phyloP scores from a whole-genome alignment of 2,797 vertebrate species.

The Phoxinus dragarum region DNA sequence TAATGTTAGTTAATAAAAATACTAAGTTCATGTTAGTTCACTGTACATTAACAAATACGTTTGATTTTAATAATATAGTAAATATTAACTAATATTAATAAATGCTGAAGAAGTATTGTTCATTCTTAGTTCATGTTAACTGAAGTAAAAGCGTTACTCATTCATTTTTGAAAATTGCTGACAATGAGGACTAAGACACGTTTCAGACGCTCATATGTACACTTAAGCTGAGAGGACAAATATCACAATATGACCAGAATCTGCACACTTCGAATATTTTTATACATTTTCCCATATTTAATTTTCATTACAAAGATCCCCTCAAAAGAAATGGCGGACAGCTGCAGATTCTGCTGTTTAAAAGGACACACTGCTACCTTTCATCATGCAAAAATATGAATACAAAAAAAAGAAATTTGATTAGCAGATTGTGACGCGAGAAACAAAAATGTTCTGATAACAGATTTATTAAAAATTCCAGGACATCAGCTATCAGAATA shows the following conservation, averaged over 20 bases:
- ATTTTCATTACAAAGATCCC: background rate
- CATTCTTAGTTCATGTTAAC: too few relatives aligned
- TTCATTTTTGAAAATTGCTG: background rate
- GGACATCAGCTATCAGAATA: conserved; percentile 62
- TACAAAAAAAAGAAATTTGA: background rate
- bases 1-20: too few relatives aligned
- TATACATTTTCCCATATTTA: background rate
- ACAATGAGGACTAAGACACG: background rate
- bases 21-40: too few relatives aligned
- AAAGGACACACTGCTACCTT: background rate
- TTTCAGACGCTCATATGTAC: background rate
- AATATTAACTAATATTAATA: too few relatives aligned
- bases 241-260: conserved; percentile 8
- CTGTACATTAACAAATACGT: too few relatives aligned
- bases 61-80: too few relatives aligned
- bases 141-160: too few relatives aligned
- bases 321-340: background rate
- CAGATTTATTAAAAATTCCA: conserved; percentile 72
- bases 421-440: conserved; percentile 48
- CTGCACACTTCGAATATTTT: background rate
- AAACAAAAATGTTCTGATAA: conserved; percentile 60
- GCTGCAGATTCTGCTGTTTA: background rate
- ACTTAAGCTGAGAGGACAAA: conserved; percentile 3
- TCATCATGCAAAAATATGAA: background rate
- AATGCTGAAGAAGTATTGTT: too few relatives aligned